Evolutionary conservation across 2,797 vertebrate species (phyloP).

Genomic region (Carcharodon carcharias): DNA sequence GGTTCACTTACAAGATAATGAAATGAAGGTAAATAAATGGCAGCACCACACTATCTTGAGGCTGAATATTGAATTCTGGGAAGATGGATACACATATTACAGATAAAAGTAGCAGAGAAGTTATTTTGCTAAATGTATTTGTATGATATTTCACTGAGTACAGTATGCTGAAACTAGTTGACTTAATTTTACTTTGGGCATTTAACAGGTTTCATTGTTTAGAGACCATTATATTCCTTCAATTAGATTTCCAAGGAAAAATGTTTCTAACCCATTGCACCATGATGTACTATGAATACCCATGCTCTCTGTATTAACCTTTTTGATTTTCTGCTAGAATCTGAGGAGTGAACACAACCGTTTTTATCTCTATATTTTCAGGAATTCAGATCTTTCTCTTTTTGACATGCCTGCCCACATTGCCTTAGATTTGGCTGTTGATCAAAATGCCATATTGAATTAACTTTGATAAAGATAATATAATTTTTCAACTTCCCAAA

Average conservation of each 20-base stretch:
- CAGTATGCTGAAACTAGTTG: not conserved
- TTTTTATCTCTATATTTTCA: not conserved
- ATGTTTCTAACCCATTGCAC: not conserved
- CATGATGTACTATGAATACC: not conserved
- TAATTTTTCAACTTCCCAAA: not conserved
- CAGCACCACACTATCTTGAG: not conserved
- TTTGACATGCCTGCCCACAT: no score
- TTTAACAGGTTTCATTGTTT: not conserved
- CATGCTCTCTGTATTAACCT: not conserved
- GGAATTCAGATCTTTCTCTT: not conserved
- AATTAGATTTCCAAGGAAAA: not conserved
- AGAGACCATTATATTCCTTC: not conserved
- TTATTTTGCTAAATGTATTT: not conserved
- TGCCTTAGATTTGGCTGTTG: not conserved
- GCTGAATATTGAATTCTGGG: not conserved
- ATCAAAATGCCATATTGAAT: not conserved
- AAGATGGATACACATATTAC: not conserved
- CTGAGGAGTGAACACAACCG: not conserved
- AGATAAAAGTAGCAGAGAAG: not conserved
- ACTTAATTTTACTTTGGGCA: not conserved
- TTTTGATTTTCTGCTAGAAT: not conserved
- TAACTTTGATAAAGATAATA: not conserved
- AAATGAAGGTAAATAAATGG: not conserved
- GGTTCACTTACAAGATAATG: not conserved
- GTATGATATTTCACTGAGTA: not conserved